phyloP scores from a whole-genome alignment of 2,888 invertebrate genomes.

The Lithodes maja region DNA sequence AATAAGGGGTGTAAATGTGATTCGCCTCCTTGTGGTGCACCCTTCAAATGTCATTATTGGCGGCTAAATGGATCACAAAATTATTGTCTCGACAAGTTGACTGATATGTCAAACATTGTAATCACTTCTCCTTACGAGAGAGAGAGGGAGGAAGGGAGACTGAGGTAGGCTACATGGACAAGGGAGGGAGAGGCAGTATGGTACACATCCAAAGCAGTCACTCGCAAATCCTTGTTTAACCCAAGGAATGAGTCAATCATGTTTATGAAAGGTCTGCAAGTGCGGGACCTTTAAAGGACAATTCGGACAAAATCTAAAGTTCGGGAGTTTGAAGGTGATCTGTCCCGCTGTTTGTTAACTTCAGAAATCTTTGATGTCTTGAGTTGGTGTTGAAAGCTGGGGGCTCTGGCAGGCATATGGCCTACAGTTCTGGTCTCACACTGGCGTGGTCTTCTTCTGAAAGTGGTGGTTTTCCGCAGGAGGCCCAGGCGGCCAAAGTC shows the following conservation, averaged over 20 bases:
- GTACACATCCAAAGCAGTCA: neutral
- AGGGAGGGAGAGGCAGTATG: neutral
- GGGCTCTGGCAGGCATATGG: too few species aligned
- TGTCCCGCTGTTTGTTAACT: too few species aligned
- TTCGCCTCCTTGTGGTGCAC: constrained; percentile 22
- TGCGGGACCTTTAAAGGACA: too few species aligned
- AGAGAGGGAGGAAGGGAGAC: neutral
- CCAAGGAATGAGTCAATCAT: neutral
- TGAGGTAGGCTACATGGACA: neutral
- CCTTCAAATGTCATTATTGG: constrained; percentile 3
- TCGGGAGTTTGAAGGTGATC: too few species aligned
- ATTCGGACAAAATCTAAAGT: too few species aligned
- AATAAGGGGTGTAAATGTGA: neutral
- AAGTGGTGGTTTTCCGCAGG: too few species aligned
- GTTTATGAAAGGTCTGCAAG: too few species aligned
- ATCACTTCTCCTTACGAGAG: neutral
- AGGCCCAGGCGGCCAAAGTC: too few species aligned
- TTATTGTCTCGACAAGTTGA: neutral
- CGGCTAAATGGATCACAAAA: constrained; percentile 20
- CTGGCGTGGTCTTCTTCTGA: too few species aligned
- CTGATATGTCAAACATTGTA: neutral
- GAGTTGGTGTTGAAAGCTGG: too few species aligned
- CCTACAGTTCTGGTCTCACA: too few species aligned
- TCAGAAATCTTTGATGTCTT: too few species aligned
- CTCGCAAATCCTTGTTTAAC: neutral